These are phyloP conservation scores for Drosophila sordidula DNA, from an alignment of 2,888 invertebrate species.

Conservation along the genomic window DNA sequence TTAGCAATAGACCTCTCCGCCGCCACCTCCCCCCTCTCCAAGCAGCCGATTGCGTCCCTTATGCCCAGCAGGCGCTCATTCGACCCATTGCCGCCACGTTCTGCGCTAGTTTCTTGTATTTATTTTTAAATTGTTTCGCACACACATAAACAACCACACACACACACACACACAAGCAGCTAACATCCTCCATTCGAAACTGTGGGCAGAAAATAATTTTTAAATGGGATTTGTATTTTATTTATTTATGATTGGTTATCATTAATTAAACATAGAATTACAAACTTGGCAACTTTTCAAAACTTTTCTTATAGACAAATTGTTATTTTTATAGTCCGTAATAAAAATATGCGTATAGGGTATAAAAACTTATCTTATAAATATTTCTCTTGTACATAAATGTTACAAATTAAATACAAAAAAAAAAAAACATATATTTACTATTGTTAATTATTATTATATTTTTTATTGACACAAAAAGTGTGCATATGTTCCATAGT, in stretches of 20 bases:
- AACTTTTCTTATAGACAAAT: too few species aligned
- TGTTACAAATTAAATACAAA: too few species aligned
- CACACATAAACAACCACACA: slow-evolving; percentile 45
- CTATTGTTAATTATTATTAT: not conserved
- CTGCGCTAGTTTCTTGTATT: slow-evolving; percentile 79
- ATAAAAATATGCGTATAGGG: too few species aligned
- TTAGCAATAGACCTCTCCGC: slow-evolving; percentile 24
- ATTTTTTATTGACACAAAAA: not conserved
- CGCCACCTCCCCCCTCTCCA: not conserved
- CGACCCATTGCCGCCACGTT: slow-evolving; percentile 56
- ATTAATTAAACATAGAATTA: too few species aligned
- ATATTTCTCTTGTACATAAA: too few species aligned
- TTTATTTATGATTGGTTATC: too few species aligned
- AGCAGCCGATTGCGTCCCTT: slow-evolving; percentile 2
- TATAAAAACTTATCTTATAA: too few species aligned
- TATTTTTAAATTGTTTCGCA: slow-evolving; percentile 77
- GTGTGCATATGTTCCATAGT: not conserved
- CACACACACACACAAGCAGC: slow-evolving; percentile 30
- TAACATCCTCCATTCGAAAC: slow-evolving; percentile 53
- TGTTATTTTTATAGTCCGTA: too few species aligned
- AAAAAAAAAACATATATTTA: too few species aligned
- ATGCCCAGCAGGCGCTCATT: slow-evolving; percentile 29
- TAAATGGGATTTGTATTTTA: too few species aligned
- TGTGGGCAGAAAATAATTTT: not conserved
- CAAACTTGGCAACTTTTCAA: too few species aligned